phyloP scores from a whole-genome alignment of 2,113 vertebrate species.

The Cavia porcellus region DNA sequence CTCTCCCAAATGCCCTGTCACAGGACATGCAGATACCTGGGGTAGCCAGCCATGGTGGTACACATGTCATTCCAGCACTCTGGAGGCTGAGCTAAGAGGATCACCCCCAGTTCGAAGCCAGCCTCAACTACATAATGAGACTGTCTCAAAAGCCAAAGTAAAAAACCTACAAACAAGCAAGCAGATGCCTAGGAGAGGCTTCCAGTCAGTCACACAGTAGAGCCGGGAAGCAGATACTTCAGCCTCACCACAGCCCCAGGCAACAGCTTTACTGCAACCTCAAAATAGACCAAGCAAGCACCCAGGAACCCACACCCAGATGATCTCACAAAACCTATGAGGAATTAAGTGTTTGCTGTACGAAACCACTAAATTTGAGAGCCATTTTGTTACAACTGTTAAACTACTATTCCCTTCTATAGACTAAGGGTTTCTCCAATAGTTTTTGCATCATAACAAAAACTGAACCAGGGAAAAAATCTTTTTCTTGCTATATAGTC shows the following conservation, averaged over 20 bases:
- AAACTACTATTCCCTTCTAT: neutral
- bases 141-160: neutral
- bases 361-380: neutral
- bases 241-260: neutral
- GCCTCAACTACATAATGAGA: neutral
- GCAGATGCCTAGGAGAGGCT: neutral
- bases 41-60: neutral
- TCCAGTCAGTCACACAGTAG: neutral
- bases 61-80: neutral
- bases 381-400: neutral
- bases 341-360: no score
- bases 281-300: neutral
- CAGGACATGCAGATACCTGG: neutral
- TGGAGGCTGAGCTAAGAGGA: neutral
- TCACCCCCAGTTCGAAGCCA: neutral
- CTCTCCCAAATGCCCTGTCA: neutral
- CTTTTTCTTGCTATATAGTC: neutral
- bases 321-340: neutral
- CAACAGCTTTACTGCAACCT: neutral
- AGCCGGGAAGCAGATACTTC: neutral
- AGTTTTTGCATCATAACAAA: neutral
- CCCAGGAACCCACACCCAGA: neutral
- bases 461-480: neutral
- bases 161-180: neutral
- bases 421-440: neutral